Conservation (phyloP, 2,113 vertebrate genomes). For the Stegastes partitus region DNA sequence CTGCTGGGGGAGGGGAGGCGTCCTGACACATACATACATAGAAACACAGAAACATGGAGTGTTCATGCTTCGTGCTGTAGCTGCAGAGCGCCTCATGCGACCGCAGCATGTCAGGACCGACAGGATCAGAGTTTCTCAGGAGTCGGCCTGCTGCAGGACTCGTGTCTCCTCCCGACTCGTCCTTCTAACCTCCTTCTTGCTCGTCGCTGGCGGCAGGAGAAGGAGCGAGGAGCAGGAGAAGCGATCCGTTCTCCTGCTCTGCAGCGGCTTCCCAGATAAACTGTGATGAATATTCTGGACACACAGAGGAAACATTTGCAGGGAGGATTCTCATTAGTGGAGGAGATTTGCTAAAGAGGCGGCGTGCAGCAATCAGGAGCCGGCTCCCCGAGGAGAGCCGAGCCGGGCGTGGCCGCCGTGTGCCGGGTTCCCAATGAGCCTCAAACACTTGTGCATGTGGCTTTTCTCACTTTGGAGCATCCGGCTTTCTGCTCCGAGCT, state of each 20-base stretch:
- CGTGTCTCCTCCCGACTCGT: constrained; percentile 53
- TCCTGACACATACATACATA: constrained; percentile 34
- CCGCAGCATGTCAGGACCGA: constrained; percentile 60
- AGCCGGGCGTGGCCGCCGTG: constrained; percentile 61
- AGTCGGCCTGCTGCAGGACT: constrained; percentile 67
- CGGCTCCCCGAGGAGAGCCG: constrained; percentile 47
- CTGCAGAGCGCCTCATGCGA: constrained; percentile 15
- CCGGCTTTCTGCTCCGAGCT: not conserved
- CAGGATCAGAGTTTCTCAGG: constrained; percentile 72
- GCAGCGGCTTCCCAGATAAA: constrained; percentile 35
- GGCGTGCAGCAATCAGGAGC: constrained; percentile 47
- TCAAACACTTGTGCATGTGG: constrained; percentile 20
- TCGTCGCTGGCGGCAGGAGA: constrained; percentile 5
- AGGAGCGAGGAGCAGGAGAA: constrained; percentile 6
- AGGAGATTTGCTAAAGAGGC: constrained; percentile 57
- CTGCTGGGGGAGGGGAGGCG: constrained; percentile 57
- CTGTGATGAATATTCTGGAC: constrained; percentile 55
- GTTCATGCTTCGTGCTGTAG: no score
- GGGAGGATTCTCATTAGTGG: constrained; percentile 63
- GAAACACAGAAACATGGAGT: constrained; percentile 16
- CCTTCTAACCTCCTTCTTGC: constrained; percentile 15
- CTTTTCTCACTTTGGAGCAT: constrained; percentile 16
- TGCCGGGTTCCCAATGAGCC: constrained; percentile 44
- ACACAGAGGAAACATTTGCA: constrained; percentile 54
- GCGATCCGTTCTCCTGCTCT: constrained; percentile 2